Percentiles rank a stretch among this genome's conserved stretches.
Conservation (phyloP, 2,888 invertebrate genomes). For the Sturmia bella region DNA sequence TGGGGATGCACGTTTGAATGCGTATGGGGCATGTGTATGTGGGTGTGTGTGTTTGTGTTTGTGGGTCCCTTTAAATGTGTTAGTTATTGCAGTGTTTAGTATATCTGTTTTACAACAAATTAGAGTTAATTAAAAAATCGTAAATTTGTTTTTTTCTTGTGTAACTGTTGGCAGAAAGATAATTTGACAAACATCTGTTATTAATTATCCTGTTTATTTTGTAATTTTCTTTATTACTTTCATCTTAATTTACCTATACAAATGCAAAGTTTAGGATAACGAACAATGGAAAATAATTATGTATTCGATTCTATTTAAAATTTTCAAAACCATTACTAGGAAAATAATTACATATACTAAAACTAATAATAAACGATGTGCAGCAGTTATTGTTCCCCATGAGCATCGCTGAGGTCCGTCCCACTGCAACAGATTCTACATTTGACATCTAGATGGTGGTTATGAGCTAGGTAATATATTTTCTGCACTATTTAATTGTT, state of each 20-base stretch:
- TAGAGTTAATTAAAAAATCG: slow-evolving; percentile 38
- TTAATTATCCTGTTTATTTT: not conserved
- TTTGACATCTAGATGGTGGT: too few species aligned
- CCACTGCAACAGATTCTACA: too few species aligned
- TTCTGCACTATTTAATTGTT: too few species aligned
- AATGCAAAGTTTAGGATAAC: slow-evolving; percentile 17
- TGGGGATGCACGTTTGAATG: slow-evolving; percentile 18
- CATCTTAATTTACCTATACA: slow-evolving; percentile 25
- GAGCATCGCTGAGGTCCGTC: too few species aligned
- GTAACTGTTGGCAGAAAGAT: slow-evolving; percentile 36
- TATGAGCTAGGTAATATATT: too few species aligned
- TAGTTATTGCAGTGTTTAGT: slow-evolving; percentile 24
- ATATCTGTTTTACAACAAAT: slow-evolving; percentile 31
- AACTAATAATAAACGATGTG: too few species aligned
- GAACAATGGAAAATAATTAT: slow-evolving; percentile 26
- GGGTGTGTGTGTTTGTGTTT: slow-evolving; percentile 8
- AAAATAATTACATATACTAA: slow-evolving; percentile 12
- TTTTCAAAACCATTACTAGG: not conserved
- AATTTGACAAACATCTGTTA: slow-evolving; percentile 9
- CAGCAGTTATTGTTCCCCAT: too few species aligned
- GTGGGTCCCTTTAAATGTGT: slow-evolving; percentile 15
- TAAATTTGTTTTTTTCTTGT: slow-evolving; percentile 5
- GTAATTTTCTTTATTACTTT: slow-evolving; percentile 5
- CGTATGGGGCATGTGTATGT: slow-evolving; percentile 5
- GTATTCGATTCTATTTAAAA: too few species aligned